Base-by-base conservation (phyloP, 2,797 vertebrate genomes). In the Cossypha heuglini region DNA sequence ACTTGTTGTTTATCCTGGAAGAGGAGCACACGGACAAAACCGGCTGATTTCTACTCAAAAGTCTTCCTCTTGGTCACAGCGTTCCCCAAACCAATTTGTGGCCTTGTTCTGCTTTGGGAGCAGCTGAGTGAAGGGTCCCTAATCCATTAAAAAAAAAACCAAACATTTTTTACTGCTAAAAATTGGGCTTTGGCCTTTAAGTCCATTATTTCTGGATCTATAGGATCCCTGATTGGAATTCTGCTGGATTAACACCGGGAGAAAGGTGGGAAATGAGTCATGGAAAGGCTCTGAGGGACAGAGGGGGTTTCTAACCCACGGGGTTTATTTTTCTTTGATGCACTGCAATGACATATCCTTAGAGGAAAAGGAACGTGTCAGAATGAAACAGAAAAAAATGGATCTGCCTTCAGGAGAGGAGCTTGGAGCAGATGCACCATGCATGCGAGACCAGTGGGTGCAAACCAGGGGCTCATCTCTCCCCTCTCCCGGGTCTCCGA, bases 1-100 rank as follows among this genome's bases (percentile, higher is more conserved):
- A 16, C 28, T 14, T 1, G 0, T 22, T 25, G 0, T 22, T 25
- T 2, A 28, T 25, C 33, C 43, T 7, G 31, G 25, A 67, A 16
- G 45, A 55, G 42, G 33, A 78, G 24, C 11, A 15, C 0, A 2
- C 3, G 4, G 46, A 4, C 6, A 1, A 4, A 51, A 25, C 5
- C 0, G 0, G 9, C 4, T 4, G 33, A 33, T 66, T 82, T 71
- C 35, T 21, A 13, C 48, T 33, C 42, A 17, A 16, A 16, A 14
- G 1, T 54, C 16, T 25, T 33, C 20, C 6, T 17, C 19, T 48
- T 7, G 40, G 21, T 51, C 68, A 20, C 40, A 20, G 4, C 1
- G 0, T 8, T 21, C 18, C 1, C 1, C 24, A 48, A 31, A 52
- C 4, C 5, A 0, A 24, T 54, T 26, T 5, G 2, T 0, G 8